Base-by-base conservation (phyloP, 2,888 invertebrate genomes). In the Drosophila pseudotalamancana region DNA sequence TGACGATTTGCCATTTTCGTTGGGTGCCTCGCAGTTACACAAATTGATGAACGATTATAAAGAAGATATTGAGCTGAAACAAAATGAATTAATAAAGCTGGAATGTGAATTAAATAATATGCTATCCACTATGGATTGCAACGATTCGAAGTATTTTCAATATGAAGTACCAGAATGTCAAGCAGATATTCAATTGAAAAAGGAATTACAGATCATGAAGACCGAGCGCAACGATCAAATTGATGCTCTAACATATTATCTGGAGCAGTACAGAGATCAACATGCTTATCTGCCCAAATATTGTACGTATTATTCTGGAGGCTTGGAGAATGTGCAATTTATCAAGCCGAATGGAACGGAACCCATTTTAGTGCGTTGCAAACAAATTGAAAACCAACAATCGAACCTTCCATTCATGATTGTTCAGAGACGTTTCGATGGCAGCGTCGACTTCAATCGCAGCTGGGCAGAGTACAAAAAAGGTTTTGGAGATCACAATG, bases 321-420 rank as follows among this genome's bases (percentile, higher is more conserved):
- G 3, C 4, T 4, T 3, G n/a, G 5, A 6, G 6, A 37, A 12
- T 11, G 19, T 1, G 4, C 56, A 50, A 32, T 3, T 56, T 8
- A 49, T 57, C 34, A 34, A 21, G 12, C 19, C 42, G n/a, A 19
- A 4, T 1, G 21, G 9, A 4, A 21, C 29, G 29, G 35, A 35
- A 16, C 50, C 42, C 0, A 14, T 1, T 5, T 2, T 14, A n/a
- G 35, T 42, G 8, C 5, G 1, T 3, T 50, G 56, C 6, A 25
- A 1, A 3, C 6, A 9, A 9, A 1, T 14, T 3, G 1, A n/a
- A 0, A 3, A 19, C 3, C 11, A 8, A 2, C n/a, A n/a, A n/a
- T n/a, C n/a, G n/a, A n/a, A n/a, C n/a, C 3, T 9, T 14, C 45
- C 50, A 2, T 64, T 55, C 43, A 63, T 53, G 31, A 6, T 53